Evolutionary conservation across 2,113 vertebrate genomes (phyloP), one percentile per base, ranked within the genome.

Genomic region (Girardinichthys multiradiatus): DNA sequence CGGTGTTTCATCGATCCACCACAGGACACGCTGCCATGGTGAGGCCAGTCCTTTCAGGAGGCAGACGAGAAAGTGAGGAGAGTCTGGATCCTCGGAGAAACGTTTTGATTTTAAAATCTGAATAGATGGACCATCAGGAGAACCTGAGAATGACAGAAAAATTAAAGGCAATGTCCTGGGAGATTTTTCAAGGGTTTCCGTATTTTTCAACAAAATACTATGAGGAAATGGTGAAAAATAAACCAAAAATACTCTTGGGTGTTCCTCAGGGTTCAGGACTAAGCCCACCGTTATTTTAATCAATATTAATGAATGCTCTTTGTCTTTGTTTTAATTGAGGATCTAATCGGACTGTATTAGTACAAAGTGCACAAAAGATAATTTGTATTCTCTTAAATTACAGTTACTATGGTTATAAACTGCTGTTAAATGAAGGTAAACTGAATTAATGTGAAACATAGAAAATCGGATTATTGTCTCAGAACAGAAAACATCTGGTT

Each of bases 41-140:
- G 85, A 73, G 15, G 4, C 19, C 0, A 86, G 27, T 2, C 77
- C 71, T 0, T 61, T 42, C 7, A 90, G 33, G 21, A 90, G 1
- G 42, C 90, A 91, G 61, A 91, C 74, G 59, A 91, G 78, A 7
- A 84, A 48, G 30, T 0, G 76, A 29, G 70, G 57, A 61, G 79
- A 11, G 24, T 15, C 45, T 8, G 72, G 48, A n/a, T 68, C 70
- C 45, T 35, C 30, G 1, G 57, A 4, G 26, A 27, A 0, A 21
- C 14, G 68, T 31, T 27, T 3, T 0, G 74, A 75, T 0, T 24
- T 69, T 1, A 87, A 13, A 0, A 86, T 27, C 65, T 82, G 71
- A 26, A 90, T 29, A 0, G 77, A 69, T 0, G 77, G 87, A 69
- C 2, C 24, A 8, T 3, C 19, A 21, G 30, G 57, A 27, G 62